These are phyloP conservation scores for Aphis craccivora DNA, from an alignment of 1,140 invertebrate genomes.

Conservation along the genomic window DNA sequence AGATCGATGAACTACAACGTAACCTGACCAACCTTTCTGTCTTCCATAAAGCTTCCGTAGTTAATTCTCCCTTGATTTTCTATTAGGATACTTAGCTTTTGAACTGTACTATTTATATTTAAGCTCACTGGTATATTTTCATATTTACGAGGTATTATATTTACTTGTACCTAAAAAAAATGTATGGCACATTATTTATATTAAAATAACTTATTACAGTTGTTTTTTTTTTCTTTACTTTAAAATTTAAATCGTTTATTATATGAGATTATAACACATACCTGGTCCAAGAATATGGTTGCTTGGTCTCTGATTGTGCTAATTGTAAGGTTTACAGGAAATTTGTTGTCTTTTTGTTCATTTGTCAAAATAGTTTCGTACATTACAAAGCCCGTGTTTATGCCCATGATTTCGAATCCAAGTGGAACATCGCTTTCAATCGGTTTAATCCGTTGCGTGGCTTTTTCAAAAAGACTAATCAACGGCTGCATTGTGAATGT, in stretches of 20 bases:
- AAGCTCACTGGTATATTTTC: neutral
- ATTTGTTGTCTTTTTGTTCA: conserved; percentile 62
- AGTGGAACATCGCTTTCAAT: conserved; percentile 9
- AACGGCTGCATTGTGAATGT: conserved; percentile 16
- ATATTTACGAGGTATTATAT: neutral
- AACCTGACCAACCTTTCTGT: conserved; percentile 70
- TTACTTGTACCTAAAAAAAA: conserved; percentile 13
- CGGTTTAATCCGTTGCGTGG: neutral
- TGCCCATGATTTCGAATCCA: conserved; percentile 12
- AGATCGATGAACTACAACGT: neutral
- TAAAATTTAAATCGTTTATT: no score
- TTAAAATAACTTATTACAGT: no score
- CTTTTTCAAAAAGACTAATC: conserved; percentile 20
- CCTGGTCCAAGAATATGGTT: conserved; percentile 5
- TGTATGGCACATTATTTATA: no score
- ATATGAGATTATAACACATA: neutral
- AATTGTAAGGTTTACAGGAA: conserved; percentile 63
- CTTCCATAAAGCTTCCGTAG: conserved; percentile 72
- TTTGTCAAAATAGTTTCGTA: conserved; percentile 50
- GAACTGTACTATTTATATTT: neutral
- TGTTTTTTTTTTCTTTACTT: no score
- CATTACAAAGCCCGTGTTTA: conserved; percentile 37
- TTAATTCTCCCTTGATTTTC: conserved; percentile 85
- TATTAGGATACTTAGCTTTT: conserved; percentile 73
- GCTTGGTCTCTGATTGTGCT: conserved; percentile 42